Evolutionary conservation across 2,888 invertebrate genomes (phyloP), one percentile per base, ranked within the genome.

Genomic region (Lasiommata megera): DNA sequence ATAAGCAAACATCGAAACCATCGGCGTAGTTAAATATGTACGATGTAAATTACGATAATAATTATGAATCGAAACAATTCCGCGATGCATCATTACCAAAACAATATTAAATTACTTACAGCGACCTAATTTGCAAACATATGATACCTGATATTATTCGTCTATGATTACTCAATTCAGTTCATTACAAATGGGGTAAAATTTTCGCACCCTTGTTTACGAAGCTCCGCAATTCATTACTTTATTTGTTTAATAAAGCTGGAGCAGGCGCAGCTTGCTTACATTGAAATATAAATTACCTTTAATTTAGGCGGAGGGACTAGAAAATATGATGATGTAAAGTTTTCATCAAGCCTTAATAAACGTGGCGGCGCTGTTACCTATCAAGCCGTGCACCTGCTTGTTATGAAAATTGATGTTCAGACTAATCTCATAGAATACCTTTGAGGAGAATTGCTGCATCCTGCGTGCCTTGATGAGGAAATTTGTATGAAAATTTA

Each of bases 241-340:
- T 80, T 88, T 85, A 85, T 88, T 86, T 84, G 84, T 84, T 85
- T 85, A 86, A 85, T 88, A 88, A 88, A 84, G 85, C 84, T 78
- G 71, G 67, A 78, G 78, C 78, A 71, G 72, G 81, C 80, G 71
- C 80, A 78, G 80, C 73, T 80, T 82, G 82, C 78, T 75, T 79
- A 84, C 80, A 81, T 79, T 77, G 79, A 77, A 77, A 76, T 88
- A 88, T 88, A 87, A 88, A 88, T 88, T 88, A 88, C 84, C 84
- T 86, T 85, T 87, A 87, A 88, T 87, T 86, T 86, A 82, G 77
- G 82, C 78, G 84, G 84, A 79, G 81, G 84, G 82, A 84, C 83
- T 82, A 80, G 84, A 82, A 87, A 87, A 88, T 87, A 86, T 84
- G 82, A 84, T 83, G 84, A 86, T 84, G 82, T 82, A 80, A 80